Conservation (phyloP, 1,140 invertebrate species). For the Notospermus geniculatus region DNA sequence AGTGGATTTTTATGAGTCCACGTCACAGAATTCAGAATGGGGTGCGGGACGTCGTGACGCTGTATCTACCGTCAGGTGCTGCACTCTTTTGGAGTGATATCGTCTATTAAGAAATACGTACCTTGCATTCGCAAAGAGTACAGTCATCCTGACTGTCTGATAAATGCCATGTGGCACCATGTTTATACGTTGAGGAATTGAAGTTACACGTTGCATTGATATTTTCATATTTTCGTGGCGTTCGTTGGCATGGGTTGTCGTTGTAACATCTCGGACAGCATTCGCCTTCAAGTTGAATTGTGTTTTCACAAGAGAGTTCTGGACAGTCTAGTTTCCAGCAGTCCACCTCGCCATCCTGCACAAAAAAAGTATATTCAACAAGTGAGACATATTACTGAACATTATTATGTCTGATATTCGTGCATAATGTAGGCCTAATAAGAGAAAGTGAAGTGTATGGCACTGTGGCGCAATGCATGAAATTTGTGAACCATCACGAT, state of each 20-base stretch:
- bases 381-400: not conserved
- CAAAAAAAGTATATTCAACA: constrained; percentile 23
- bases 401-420: no score
- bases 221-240: constrained; percentile 22
- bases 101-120: constrained; percentile 52
- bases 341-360: constrained; percentile 81
- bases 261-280: constrained; percentile 72
- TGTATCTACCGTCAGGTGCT: not conserved
- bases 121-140: constrained; percentile 75
- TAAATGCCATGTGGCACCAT: constrained; percentile 35
- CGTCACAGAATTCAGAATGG: no score
- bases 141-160: constrained; percentile 62
- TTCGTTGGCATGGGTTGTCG: constrained; percentile 57
- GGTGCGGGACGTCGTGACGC: no score
- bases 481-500: no score
- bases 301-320: constrained; percentile 66
- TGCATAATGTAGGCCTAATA: no score
- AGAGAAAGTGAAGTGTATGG: no score
- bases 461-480: no score
- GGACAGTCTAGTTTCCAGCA: constrained; percentile 86
- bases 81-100: constrained; percentile 6
- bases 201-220: not conserved
- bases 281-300: constrained; percentile 62
- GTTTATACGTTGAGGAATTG: constrained; percentile 14
- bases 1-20: no score